phyloP scores from a whole-genome alignment of 2,113 vertebrate species.

The Prietella phreatophila region DNA sequence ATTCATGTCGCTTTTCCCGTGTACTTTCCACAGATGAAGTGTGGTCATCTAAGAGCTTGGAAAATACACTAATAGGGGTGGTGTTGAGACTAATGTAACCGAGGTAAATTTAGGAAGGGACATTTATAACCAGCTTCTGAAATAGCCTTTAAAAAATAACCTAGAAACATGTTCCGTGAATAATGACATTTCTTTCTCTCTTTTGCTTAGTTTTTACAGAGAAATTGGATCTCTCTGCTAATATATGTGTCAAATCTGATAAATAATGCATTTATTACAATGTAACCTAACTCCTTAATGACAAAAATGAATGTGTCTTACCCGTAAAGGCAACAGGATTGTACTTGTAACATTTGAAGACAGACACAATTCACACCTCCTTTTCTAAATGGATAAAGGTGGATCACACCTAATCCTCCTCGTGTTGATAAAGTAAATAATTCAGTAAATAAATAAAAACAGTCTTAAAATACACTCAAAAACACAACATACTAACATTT shows the following conservation, averaged over 20 bases:
- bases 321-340: conserved; percentile 35
- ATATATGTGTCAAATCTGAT: conserved; percentile 71
- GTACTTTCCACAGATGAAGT: conserved; percentile 62
- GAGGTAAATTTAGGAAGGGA: conserved; percentile 77
- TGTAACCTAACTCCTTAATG: conserved; percentile 64
- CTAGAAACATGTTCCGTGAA: conserved; percentile 72
- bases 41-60: conserved; percentile 58
- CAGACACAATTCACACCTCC: conserved; percentile 28
- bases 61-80: conserved; percentile 68
- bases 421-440: background rate
- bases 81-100: conserved; percentile 69
- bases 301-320: conserved; percentile 47
- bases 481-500: background rate
- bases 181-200: conserved; percentile 68
- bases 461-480: background rate
- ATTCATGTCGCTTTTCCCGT: conserved; percentile 47
- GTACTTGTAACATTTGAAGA: conserved; percentile 21
- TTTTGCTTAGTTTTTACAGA: conserved; percentile 68
- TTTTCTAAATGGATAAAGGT: background rate
- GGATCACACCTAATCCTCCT: background rate
- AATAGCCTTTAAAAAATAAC: conserved; percentile 74
- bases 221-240: conserved; percentile 64
- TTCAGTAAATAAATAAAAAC: conserved; percentile 3
- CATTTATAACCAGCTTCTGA: conserved; percentile 78
- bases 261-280: conserved; percentile 72